Percentiles rank a stretch among this genome's conserved stretches.
These are phyloP conservation scores for Pelecanoides urinatrix DNA, from an alignment of 2,113 vertebrate genomes.

Conservation along the genomic window DNA sequence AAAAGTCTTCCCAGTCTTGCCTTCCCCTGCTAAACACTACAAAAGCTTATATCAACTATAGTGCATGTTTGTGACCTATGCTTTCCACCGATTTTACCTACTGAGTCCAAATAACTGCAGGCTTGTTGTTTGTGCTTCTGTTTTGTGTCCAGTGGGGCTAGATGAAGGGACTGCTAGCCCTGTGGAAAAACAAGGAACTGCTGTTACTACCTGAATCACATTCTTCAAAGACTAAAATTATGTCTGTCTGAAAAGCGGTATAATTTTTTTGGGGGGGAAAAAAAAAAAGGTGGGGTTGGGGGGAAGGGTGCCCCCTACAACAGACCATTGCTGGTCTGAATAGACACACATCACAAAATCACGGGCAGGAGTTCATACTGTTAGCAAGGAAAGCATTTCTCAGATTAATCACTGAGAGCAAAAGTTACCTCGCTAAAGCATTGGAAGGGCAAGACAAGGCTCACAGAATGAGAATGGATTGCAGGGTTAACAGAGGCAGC, in stretches of 20 bases:
- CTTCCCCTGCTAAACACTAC: neutral
- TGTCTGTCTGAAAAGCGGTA: neutral
- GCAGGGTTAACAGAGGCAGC: neutral
- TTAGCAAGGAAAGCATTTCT: neutral
- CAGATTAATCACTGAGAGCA: neutral
- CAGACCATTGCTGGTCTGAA: neutral
- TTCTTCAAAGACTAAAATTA: neutral
- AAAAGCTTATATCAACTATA: neutral
- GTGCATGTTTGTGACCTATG: neutral
- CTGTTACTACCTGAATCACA: neutral
- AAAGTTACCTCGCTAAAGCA: neutral
- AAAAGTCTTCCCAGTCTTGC: neutral
- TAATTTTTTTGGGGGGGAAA: neutral
- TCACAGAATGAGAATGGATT: neutral
- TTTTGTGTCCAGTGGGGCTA: neutral
- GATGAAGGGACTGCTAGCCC: neutral
- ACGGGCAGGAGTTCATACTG: neutral
- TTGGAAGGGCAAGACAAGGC: neutral
- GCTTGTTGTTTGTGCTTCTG: neutral
- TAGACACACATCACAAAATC: neutral
- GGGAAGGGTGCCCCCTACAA: neutral
- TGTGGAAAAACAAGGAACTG: neutral
- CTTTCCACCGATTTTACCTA: neutral
- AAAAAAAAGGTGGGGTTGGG: rapidly evolving
- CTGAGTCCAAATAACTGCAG: neutral